These are phyloP conservation scores for Pangasius mekongensis DNA, from an alignment of 2,797 vertebrate species.

Conservation along the genomic window DNA sequence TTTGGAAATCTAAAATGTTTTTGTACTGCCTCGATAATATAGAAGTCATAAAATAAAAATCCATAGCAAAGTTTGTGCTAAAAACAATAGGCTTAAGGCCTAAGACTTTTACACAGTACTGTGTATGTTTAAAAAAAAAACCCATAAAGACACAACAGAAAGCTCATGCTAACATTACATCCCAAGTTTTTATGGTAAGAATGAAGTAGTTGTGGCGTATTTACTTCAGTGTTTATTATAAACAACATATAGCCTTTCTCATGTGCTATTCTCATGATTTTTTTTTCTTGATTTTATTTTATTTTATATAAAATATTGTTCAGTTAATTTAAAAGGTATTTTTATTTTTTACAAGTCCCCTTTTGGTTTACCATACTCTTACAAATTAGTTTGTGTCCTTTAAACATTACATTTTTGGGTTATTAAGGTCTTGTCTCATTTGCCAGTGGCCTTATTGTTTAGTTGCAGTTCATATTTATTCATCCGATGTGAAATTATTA, in stretches of 20 bases:
- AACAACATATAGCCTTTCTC: background rate
- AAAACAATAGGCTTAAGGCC: too few species aligned
- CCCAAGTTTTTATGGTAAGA: background rate
- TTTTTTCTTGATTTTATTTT: background rate
- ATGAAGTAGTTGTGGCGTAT: background rate
- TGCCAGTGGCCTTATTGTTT: background rate
- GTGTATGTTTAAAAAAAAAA: too few species aligned
- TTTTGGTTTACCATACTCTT: background rate
- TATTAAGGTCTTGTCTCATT: background rate
- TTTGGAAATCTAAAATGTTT: too few species aligned
- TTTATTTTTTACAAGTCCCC: background rate
- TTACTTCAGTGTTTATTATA: background rate
- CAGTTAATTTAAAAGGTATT: too few species aligned
- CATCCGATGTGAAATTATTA: background rate
- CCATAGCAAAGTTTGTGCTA: too few species aligned
- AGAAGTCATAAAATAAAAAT: too few species aligned
- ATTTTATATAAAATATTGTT: background rate
- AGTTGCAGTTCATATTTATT: background rate
- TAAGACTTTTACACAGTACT: too few species aligned
- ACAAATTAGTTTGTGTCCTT: background rate
- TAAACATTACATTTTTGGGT: background rate
- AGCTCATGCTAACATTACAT: background rate
- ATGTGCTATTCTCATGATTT: background rate
- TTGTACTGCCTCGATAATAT: too few species aligned
- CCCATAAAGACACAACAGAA: background rate